Conservation (phyloP, 2,797 vertebrate species). For the Oreochromis grahami region DNA sequence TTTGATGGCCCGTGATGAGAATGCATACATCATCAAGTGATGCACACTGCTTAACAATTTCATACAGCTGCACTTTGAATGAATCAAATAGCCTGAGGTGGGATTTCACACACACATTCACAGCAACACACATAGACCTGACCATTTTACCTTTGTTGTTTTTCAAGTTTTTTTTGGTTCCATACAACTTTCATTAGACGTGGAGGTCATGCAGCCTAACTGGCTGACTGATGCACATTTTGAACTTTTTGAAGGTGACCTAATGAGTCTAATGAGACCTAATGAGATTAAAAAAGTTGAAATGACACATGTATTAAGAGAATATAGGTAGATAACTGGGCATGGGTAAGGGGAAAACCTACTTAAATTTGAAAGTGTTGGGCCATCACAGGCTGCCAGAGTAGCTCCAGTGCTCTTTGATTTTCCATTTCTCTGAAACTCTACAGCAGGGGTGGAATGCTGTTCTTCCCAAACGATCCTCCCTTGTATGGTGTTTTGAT, state of each 20-base stretch:
- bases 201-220: background rate
- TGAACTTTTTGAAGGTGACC: background rate
- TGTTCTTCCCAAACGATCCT: background rate
- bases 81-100: constrained; percentile 1
- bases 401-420: background rate
- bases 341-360: background rate
- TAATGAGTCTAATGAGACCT: background rate
- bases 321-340: background rate
- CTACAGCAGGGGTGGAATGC: background rate
- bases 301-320: background rate
- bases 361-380: background rate
- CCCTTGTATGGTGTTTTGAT: background rate
- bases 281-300: background rate
- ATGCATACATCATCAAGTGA: background rate
- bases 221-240: constrained; percentile 10
- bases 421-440: background rate
- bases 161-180: background rate
- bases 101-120: background rate
- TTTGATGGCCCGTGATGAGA: background rate
- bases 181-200: background rate
- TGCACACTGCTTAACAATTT: constrained; percentile 1
- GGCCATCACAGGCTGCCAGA: background rate
- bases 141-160: background rate
- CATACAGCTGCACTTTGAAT: background rate
- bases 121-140: background rate